Percentiles rank a stretch among this genome's conserved stretches.
These are phyloP conservation scores for Ceramica pisi DNA, from an alignment of 2,888 invertebrate species.

Conservation along the genomic window DNA sequence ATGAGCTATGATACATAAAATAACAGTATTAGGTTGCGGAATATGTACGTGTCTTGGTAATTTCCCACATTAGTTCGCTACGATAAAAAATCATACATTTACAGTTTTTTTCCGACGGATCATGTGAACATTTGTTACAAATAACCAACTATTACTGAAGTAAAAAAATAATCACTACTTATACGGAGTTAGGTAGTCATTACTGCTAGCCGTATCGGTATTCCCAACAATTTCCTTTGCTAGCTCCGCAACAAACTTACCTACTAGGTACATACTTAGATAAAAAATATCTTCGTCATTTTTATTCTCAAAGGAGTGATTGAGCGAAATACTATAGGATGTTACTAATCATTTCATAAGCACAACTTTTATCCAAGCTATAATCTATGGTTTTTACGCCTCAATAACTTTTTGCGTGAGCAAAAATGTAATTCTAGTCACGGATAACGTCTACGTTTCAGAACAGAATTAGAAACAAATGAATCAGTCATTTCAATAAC, in stretches of 20 bases:
- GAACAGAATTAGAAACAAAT: no score
- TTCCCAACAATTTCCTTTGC: slow-evolving; percentile 42
- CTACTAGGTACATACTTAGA: not conserved
- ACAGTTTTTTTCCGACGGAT: slow-evolving; percentile 33
- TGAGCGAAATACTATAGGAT: slow-evolving; percentile 5
- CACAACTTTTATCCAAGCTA: not conserved
- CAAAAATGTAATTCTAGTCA: not conserved
- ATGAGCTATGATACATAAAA: slow-evolving; percentile 4
- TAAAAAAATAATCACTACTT: slow-evolving; percentile 50
- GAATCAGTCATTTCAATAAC: no score
- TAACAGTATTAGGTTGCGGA: slow-evolving; percentile 3
- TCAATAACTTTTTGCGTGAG: not conserved
- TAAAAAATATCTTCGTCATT: slow-evolving; percentile 6
- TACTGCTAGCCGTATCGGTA: slow-evolving; percentile 28
- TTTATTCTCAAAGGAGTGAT: slow-evolving; percentile 7
- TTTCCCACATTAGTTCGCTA: slow-evolving; percentile 39
- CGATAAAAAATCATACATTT: slow-evolving; percentile 18
- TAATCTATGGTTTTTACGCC: not conserved
- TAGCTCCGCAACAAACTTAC: slow-evolving; percentile 12
- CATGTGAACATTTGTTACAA: slow-evolving; percentile 47
- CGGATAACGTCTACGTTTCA: no score
- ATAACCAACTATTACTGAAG: slow-evolving; percentile 38
- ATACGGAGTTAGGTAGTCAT: slow-evolving; percentile 21
- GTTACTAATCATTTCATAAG: slow-evolving; percentile 3
- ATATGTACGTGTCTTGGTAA: slow-evolving; percentile 12